A percentile compares a stretch with the other conserved stretches of the same genome.
Evolutionary conservation across 2,888 invertebrate species (phyloP).

Genomic region (Leucophenga montana): DNA sequence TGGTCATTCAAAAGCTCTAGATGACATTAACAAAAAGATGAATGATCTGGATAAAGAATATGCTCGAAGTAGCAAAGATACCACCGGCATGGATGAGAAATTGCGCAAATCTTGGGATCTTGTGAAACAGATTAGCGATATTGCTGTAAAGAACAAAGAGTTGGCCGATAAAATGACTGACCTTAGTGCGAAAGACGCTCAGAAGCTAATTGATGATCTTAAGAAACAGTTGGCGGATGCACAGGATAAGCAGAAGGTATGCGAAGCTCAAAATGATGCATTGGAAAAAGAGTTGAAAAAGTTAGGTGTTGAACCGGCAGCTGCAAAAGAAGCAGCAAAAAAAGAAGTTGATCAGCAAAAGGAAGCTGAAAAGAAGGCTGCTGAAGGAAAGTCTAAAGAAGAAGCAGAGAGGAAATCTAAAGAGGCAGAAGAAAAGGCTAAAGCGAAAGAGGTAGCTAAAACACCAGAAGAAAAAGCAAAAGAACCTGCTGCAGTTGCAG

Average conservation of each 20-base stretch:
- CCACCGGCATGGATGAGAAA: constrained; percentile 49
- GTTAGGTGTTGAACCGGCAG: constrained; percentile 46
- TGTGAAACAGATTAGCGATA: constrained; percentile 60
- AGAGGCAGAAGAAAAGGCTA: background rate
- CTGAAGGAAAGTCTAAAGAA: background rate
- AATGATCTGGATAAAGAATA: constrained; percentile 52
- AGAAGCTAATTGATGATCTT: constrained; percentile 53
- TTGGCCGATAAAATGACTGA: constrained; percentile 52
- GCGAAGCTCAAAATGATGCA: constrained; percentile 49
- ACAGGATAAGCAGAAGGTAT: constrained; percentile 42
- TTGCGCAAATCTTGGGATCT: constrained; percentile 54
- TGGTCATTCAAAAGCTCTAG: constrained; percentile 43
- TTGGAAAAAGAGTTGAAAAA: constrained; percentile 40
- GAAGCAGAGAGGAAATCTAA: background rate
- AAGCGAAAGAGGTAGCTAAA: background rate
- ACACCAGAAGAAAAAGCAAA: background rate
- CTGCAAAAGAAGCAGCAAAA: constrained; percentile 24
- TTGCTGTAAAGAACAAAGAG: constrained; percentile 57
- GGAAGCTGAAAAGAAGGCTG: background rate
- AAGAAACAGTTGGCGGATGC: constrained; percentile 53
- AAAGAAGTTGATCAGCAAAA: constrained; percentile 13
- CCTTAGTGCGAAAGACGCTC: constrained; percentile 53
- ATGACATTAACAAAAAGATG: constrained; percentile 48
- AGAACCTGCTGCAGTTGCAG: background rate
- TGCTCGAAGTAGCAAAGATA: constrained; percentile 37